Percentiles rank a stretch among this genome's conserved stretches.
Evolutionary conservation across 2,888 invertebrate genomes (phyloP).

Genomic region (Dicyrtoma fusca): DNA sequence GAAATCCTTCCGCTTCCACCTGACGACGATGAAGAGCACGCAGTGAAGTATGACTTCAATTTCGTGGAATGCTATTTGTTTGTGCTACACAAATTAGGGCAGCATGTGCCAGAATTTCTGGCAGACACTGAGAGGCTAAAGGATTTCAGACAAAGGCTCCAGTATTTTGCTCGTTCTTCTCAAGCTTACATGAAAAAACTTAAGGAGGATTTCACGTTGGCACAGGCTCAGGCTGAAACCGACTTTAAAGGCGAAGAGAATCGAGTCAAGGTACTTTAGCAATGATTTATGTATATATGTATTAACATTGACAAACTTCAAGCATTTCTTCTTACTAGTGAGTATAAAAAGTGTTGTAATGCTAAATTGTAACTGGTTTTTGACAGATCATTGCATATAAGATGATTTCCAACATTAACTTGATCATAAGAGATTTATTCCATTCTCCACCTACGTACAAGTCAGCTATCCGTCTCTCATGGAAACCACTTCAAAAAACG

Average conservation of each 20-base stretch:
- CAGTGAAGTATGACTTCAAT: slow-evolving; percentile 81
- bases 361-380: not conserved
- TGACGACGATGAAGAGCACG: slow-evolving; percentile 59
- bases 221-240: slow-evolving; percentile 71
- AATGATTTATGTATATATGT: not conserved
- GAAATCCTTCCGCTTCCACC: slow-evolving; percentile 88
- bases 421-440: slow-evolving; percentile 90
- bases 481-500: slow-evolving; percentile 62
- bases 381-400: slow-evolving; percentile 70
- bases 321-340: not conserved
- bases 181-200: slow-evolving; percentile 81
- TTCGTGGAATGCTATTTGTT: slow-evolving; percentile 90
- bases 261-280: slow-evolving; percentile 67
- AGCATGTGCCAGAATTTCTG: slow-evolving; percentile 76
- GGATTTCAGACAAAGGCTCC: slow-evolving; percentile 82
- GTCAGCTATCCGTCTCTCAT: slow-evolving; percentile 77
- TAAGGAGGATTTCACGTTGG: slow-evolving; percentile 63
- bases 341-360: not conserved
- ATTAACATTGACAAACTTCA: too few species aligned
- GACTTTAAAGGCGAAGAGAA: slow-evolving; percentile 78
- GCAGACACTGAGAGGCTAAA: slow-evolving; percentile 75
- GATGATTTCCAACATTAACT: slow-evolving; percentile 89
- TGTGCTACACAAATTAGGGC: slow-evolving; percentile 73
- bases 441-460: slow-evolving; percentile 93
- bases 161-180: slow-evolving; percentile 88